Evolutionary conservation across 2,113 vertebrate genomes (phyloP).

Genomic region (Oenanthe oenanthe): DNA sequence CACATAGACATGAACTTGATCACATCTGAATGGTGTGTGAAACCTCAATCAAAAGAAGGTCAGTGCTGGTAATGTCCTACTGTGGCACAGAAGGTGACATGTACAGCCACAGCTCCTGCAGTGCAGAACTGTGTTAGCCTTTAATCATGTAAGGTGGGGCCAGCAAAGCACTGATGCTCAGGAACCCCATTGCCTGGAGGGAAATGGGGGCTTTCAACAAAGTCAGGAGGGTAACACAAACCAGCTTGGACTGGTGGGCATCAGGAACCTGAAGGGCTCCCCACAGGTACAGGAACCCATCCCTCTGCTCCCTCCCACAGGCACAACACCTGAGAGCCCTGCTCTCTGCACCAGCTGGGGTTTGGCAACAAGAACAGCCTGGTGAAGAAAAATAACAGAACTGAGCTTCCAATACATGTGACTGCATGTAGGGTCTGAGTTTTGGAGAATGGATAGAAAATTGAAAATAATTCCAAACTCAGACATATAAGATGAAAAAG

Average conservation of each 20-base stretch:
- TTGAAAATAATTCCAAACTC: background rate
- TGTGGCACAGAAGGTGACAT: background rate
- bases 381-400: background rate
- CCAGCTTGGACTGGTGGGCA: background rate
- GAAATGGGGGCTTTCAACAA: background rate
- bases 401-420: background rate
- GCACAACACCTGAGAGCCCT: background rate
- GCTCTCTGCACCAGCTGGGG: accelerated
- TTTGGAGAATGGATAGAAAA: background rate
- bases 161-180: background rate
- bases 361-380: background rate
- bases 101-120: background rate
- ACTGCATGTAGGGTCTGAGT: background rate
- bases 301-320: background rate
- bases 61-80: background rate
- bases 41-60: background rate
- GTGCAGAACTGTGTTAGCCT: background rate
- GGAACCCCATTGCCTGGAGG: background rate
- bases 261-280: background rate
- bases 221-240: background rate
- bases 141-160: background rate
- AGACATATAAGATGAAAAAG: background rate
- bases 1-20: background rate
- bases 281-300: background rate
- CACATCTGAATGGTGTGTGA: background rate